These are phyloP conservation scores for Trogon melanurus DNA, from an alignment of 2,113 vertebrate species.

Conservation along the genomic window DNA sequence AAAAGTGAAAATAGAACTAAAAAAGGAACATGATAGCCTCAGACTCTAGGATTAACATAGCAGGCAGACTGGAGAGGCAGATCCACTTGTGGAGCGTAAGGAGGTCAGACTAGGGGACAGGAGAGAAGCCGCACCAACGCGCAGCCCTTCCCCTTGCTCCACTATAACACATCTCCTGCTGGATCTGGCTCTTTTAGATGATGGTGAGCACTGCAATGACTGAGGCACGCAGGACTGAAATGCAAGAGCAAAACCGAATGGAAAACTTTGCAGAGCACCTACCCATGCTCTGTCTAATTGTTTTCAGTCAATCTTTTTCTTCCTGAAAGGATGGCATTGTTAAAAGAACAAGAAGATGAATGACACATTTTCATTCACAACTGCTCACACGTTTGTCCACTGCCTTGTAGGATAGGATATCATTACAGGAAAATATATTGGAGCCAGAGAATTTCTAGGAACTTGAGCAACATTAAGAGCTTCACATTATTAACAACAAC, in stretches of 20 bases:
- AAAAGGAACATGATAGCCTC: not conserved
- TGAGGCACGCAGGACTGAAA: not conserved
- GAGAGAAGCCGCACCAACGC: accelerated
- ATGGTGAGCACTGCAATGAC: not conserved
- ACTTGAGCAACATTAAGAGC: not conserved
- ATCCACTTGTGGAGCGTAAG: not conserved
- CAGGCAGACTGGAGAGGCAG: not conserved
- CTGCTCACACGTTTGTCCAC: not conserved
- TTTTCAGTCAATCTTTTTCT: not conserved
- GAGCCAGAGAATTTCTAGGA: not conserved
- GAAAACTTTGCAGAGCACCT: not conserved
- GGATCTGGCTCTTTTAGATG: not conserved
- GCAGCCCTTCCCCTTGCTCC: not conserved
- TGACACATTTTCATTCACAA: not conserved
- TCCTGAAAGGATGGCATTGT: not conserved
- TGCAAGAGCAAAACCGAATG: not conserved
- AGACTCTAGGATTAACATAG: not conserved
- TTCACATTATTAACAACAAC: not conserved
- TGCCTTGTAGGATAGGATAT: not conserved
- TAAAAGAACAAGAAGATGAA: not conserved
- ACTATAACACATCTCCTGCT: not conserved
- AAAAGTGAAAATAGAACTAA: not conserved
- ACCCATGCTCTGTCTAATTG: not conserved
- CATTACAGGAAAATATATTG: not conserved
- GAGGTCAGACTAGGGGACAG: not conserved